These are phyloP conservation scores for Zosterops borbonicus DNA, from an alignment of 2,113 vertebrate species.

Conservation along the genomic window DNA sequence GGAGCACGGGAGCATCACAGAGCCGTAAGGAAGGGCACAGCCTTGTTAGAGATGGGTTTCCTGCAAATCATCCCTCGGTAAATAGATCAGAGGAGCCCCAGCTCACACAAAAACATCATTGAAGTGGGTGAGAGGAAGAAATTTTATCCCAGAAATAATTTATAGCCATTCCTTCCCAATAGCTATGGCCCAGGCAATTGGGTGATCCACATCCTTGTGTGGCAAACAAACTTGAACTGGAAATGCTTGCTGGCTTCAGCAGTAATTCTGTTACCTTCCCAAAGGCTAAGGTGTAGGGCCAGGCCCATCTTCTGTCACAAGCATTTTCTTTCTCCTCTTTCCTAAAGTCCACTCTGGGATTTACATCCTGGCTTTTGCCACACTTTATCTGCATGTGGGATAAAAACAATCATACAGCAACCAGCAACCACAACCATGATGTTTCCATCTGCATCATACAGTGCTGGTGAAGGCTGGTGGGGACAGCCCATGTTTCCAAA, in stretches of 20 bases:
- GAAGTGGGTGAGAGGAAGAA: neutral
- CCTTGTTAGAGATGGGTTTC: neutral
- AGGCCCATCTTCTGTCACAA: neutral
- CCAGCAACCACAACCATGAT: neutral
- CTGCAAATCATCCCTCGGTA: neutral
- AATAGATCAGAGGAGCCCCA: neutral
- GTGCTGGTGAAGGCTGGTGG: neutral
- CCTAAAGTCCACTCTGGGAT: neutral
- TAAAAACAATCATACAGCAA: neutral
- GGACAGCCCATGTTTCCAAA: neutral
- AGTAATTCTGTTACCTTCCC: neutral
- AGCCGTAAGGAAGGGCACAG: neutral
- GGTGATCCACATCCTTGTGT: neutral
- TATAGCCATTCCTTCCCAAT: neutral
- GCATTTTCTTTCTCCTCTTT: neutral
- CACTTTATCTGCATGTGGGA: rapidly evolving
- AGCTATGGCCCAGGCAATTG: neutral
- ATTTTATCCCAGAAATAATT: neutral
- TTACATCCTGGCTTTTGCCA: neutral
- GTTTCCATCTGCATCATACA: neutral
- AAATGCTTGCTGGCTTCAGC: neutral
- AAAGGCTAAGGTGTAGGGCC: rapidly evolving
- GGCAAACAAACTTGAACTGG: neutral
- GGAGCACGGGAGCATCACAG: neutral
- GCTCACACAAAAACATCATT: neutral